Base-by-base conservation (phyloP, 1,140 invertebrate genomes). In the Aphaenogaster floridana region DNA sequence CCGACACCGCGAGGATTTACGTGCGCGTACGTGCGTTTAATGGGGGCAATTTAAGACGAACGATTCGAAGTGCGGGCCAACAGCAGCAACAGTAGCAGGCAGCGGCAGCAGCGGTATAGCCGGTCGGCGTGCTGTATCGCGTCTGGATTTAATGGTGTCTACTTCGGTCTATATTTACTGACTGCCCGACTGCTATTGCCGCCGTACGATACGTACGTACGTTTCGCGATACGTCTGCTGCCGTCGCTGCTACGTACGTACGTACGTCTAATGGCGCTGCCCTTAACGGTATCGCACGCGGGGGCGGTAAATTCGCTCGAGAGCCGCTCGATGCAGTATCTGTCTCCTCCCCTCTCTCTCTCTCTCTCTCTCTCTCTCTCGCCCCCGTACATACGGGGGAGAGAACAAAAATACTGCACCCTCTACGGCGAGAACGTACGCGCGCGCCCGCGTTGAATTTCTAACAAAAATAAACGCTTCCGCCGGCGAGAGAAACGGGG, bases 101-200 rank as follows among this genome's bases (percentile, higher is more conserved):
- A 34, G 36, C 5, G 72, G 21, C 21, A 54, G 36, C 64, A 71
- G 42, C 28, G 17, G 36, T 28, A 28, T 28, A 39, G 52, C 36
- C 52, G 36, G 48, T 28, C 64, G 54, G 45, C 50, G 48, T 17
- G 54, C 45, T 61, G 54, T 68, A 84, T 90, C 71, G 89, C 72
- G 78, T 84, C 85, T 90, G 88, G 66, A 84, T 89, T 89, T 90
- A 90, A 90, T 76, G 79, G 74, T 85, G 85, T 88, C 88, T 64
- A 86, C 61, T 69, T 36, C n/a, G 39, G 61, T 34, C 80, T 66
- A 90, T 90, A 88, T 90, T 90, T 80, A 90, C 89, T 86, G 66
- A 69, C 66, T 48, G 66, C 86, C 80, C 86, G 74, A 42, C 89
- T 90, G 71, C 80, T 88, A 88, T 86, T 66, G 76, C 72, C 72